These are phyloP conservation scores for Clostera curtula DNA, from an alignment of 2,888 invertebrate genomes.

Conservation along the genomic window DNA sequence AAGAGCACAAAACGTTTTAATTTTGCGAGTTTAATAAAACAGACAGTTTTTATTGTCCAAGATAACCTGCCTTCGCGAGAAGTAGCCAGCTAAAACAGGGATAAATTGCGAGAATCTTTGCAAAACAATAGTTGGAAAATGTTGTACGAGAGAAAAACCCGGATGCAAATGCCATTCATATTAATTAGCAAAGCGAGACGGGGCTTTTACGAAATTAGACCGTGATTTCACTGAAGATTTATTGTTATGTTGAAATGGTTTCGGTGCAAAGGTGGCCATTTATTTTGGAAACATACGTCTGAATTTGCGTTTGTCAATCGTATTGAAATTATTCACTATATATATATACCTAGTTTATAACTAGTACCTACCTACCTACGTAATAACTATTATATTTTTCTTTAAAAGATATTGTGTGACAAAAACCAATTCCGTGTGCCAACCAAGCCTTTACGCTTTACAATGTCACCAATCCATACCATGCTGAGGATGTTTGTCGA, in stretches of 20 bases:
- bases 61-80: slow-evolving; percentile 47
- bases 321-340: too few relatives aligned
- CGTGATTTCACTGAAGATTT: slow-evolving; percentile 73
- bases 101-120: slow-evolving; percentile 73
- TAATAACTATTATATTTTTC: too few relatives aligned
- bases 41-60: slow-evolving; percentile 56
- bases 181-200: slow-evolving; percentile 75
- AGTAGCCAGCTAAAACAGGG: slow-evolving; percentile 63
- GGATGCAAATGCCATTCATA: slow-evolving; percentile 75
- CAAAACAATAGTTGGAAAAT: slow-evolving; percentile 74
- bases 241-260: slow-evolving; percentile 72
- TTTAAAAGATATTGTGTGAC: too few relatives aligned
- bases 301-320: too few relatives aligned
- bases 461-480: too few relatives aligned
- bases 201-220: slow-evolving; percentile 75
- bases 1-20: slow-evolving; percentile 41
- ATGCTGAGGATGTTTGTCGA: too few relatives aligned
- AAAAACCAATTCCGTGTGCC: too few relatives aligned
- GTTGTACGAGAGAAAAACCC: slow-evolving; percentile 72
- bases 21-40: slow-evolving; percentile 46
- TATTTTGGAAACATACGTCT: too few relatives aligned
- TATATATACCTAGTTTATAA: too few relatives aligned
- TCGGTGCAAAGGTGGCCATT: slow-evolving; percentile 69
- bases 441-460: too few relatives aligned
- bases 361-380: too few relatives aligned